Evolutionary conservation across 2,797 vertebrate species (phyloP).

Genomic region (Thripadectes ignobilis): DNA sequence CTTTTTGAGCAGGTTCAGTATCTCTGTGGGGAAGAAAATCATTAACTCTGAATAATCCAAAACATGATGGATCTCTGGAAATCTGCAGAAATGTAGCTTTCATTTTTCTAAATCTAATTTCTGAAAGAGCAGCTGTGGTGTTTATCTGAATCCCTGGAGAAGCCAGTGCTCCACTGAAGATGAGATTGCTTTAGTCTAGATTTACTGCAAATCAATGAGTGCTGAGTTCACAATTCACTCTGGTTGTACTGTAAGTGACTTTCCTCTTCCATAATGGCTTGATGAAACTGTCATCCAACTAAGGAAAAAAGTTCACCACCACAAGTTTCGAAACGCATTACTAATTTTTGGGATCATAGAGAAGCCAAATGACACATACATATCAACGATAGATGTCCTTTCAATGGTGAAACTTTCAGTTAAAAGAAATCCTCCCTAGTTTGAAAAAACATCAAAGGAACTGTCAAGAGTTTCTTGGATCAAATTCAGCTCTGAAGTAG

Average conservation of each 20-base stretch:
- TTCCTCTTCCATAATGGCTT: background rate
- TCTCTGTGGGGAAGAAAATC: background rate
- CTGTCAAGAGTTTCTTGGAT: constrained; percentile 12
- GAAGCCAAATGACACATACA: background rate
- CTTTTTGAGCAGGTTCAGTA: background rate
- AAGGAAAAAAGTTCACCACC: background rate
- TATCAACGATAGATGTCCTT: background rate
- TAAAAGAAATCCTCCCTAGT: background rate
- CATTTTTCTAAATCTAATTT: constrained; percentile 50
- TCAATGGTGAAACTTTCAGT: background rate
- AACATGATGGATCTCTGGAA: background rate
- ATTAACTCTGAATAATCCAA: background rate
- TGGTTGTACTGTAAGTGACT: background rate
- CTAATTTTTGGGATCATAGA: background rate
- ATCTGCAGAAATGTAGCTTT: background rate
- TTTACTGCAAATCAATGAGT: constrained; percentile 46
- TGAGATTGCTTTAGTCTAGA: constrained; percentile 42
- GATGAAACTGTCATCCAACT: background rate
- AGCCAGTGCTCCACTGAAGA: background rate
- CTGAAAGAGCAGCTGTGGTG: background rate
- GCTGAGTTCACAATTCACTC: constrained; percentile 24
- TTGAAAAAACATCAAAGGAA: constrained; percentile 42
- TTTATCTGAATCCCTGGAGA: constrained; percentile 13
- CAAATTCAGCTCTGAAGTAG: constrained; percentile 14
- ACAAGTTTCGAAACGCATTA: background rate